Percentiles rank a stretch among this genome's conserved stretches.
Evolutionary conservation across 1,140 invertebrate genomes (phyloP).

Genomic region (Plutomurus gul): DNA sequence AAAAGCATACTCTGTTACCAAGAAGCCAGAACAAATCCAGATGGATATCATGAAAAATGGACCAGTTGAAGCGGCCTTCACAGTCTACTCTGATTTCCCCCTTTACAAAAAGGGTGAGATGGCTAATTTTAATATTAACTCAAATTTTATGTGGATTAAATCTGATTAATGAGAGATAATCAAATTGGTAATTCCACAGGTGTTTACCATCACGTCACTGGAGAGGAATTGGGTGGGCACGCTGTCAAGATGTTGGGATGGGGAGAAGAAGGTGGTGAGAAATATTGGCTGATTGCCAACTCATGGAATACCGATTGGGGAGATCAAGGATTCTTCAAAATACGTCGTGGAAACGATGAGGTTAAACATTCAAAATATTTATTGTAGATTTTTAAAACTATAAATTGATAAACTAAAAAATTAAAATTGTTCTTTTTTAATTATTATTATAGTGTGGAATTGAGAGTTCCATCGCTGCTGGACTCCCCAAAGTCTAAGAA

Average conservation of each 20-base stretch:
- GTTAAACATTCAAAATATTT: no score
- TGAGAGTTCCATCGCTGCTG: conserved; percentile 77
- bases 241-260: conserved; percentile 88
- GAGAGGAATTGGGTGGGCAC: conserved; percentile 79
- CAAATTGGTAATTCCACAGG: conserved; percentile 61
- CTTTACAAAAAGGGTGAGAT: conserved; percentile 75
- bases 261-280: conserved; percentile 76
- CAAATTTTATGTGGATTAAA: no score
- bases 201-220: conserved; percentile 81
- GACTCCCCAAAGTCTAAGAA: conserved; percentile 63
- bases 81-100: conserved; percentile 85
- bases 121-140: no score
- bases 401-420: no score
- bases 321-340: conserved; percentile 83
- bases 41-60: conserved; percentile 84
- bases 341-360: conserved; percentile 82
- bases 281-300: conserved; percentile 90
- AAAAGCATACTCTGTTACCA: conserved; percentile 71
- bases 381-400: no score
- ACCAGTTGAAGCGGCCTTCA: conserved; percentile 89
- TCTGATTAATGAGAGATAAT: no score
- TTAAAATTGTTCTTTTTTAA: no score
- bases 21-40: conserved; percentile 73
- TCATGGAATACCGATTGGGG: conserved; percentile 93
- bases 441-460: no score